Conservation (phyloP, 2,113 vertebrate genomes). For the Melanostigma gelatinosum region DNA sequence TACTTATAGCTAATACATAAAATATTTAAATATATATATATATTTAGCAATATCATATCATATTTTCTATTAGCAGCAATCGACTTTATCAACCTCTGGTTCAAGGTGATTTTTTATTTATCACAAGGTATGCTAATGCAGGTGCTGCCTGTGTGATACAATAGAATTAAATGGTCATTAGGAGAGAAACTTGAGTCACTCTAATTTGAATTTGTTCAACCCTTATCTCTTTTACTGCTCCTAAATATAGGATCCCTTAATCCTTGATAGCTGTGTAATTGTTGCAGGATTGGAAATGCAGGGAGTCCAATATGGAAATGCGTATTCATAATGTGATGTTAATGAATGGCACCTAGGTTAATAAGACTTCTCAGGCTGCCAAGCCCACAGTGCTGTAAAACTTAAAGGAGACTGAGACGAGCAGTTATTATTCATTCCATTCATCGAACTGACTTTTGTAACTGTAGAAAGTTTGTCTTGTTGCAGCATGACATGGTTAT, state of each 20-base stretch:
- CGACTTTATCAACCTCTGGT: slow-evolving; percentile 12
- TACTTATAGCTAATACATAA: background rate
- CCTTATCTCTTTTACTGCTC: slow-evolving; percentile 61
- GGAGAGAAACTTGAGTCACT: slow-evolving; percentile 31
- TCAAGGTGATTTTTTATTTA: slow-evolving; percentile 34
- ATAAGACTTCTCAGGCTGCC: slow-evolving; percentile 68
- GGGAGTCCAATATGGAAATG: slow-evolving; percentile 55
- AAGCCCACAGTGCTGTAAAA: slow-evolving; percentile 44
- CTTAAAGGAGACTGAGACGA: slow-evolving; percentile 32
- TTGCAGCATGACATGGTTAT: slow-evolving; percentile 3
- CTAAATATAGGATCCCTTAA: slow-evolving; percentile 70
- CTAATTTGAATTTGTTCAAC: slow-evolving; percentile 65
- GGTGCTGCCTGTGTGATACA: slow-evolving; percentile 30
- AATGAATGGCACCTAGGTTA: slow-evolving; percentile 81
- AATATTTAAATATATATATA: background rate
- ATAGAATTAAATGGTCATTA: slow-evolving; percentile 35
- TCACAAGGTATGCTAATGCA: slow-evolving; percentile 13
- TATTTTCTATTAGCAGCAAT: slow-evolving; percentile 14
- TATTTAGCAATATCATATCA: background rate
- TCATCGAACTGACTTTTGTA: slow-evolving; percentile 38
- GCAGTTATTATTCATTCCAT: slow-evolving; percentile 34
- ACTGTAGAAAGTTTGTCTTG: slow-evolving; percentile 41
- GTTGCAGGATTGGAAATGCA: slow-evolving; percentile 65
- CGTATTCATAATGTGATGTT: slow-evolving; percentile 71
- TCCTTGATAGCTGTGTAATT: slow-evolving; percentile 73